Evolutionary conservation across 2,888 invertebrate genomes (phyloP), one percentile per base, ranked within the genome.

Genomic region (Fabriciana adippe): DNA sequence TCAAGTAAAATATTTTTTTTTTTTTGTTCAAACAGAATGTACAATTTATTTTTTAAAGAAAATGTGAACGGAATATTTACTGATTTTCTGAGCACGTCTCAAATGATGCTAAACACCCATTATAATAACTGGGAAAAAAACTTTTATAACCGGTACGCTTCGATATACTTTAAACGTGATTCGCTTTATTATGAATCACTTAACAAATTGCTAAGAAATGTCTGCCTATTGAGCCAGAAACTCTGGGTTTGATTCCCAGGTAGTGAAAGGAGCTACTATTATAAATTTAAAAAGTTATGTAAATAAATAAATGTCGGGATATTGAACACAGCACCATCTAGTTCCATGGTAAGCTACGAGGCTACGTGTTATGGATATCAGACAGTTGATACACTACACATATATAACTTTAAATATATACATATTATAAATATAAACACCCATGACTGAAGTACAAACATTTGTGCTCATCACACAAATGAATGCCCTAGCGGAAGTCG

Each of bases 1-100:
- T 18, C 21, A 15, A 59, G 47, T 47, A 15, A 57, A 47, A 45
- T 8, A 45, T n/a, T n/a, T n/a, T n/a, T n/a, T n/a, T n/a, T n/a
- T 47, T 21, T 21, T 57, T 47, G 21, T 57, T 57, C n/a, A 21
- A 57, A 57, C 56, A 26, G 47, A 59, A 59, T 8, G 47, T 26
- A 59, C 6, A 6, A 47, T 47, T 26, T 11, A 26, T 26, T 47
- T 57, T 35, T 55, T 41, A 21, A 45, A 41, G 45, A 45, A 47
- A 47, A 47, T n/a, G n/a, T 59, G 0, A 59, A 5, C n/a, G 8
- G 45, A 59, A n/a, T 47, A 47, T 55, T 6, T 55, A 31, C n/a
- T 31, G n/a, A 47, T 57, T 55, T 41, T 41, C 35, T 35, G 55
- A 13, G 18, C 16, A 56, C 41, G 41, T 41, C 41, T 18, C 5